Evolutionary conservation across 2,888 invertebrate species (phyloP), one percentile per base, ranked within the genome.

Genomic region (Poecilus cupreus): DNA sequence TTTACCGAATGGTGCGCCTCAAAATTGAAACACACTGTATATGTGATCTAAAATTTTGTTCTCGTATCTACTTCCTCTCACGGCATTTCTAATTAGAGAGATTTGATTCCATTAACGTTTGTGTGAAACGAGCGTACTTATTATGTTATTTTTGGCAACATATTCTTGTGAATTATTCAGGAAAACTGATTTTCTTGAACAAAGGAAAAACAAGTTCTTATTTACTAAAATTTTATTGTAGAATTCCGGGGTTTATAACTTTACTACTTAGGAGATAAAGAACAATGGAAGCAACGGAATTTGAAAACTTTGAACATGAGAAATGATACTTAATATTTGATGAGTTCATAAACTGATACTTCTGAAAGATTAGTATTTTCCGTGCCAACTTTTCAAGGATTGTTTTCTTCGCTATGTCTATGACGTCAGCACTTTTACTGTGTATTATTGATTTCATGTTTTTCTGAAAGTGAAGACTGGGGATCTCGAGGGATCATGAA

Each of bases 201-300:
- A 49, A 49, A 49, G 46, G 26, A 16, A 49, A 49, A 49, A 49
- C 46, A 49, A 13, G 6, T 26, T 74, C 24, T 10, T 26, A 5
- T 10, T 13, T 79, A 32, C 11, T 10, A 51, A 37, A 57, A 43
- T 37, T 32, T 39, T n/a, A 26, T 22, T 49, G 18, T 18, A 49
- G 57, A 60, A 72, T 60, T 43, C 43, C 32, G 64, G 32, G 20
- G 78, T 82, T 75, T 60, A 32, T 57, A 75, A 81, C 82, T 82
- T 78, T 76, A 18, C 64, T 37, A 76, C 76, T 80, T 79, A 79
- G 75, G 79, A 80, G 82, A 82, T 82, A 82, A 82, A 81, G 6
- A 13, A 49, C 46, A 49, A 49, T n/a, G 46, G 13, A 2, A 10
- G 46, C 11, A 6, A 13, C 46, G 8, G 46, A 49, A n/a, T 49